Conservation (phyloP, 1,140 invertebrate genomes). For the Drosophila hydei region DNA sequence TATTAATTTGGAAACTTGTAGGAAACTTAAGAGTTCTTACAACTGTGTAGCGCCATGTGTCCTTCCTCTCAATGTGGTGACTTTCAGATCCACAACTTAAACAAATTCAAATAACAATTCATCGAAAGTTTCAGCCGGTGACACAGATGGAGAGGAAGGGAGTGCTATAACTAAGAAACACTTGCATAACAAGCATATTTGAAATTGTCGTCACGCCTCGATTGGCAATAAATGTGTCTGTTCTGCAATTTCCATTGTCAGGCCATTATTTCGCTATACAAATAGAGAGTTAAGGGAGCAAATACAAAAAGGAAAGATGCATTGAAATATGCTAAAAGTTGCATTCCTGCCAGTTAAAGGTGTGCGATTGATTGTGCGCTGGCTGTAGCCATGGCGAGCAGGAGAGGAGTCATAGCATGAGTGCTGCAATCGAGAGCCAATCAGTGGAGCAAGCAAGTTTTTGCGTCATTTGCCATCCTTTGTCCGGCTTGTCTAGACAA, state of each 20-base stretch:
- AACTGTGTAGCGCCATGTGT: conserved; percentile 29
- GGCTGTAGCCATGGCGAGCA: not conserved
- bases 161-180: not conserved
- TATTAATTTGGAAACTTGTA: conserved; percentile 46
- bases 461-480: not conserved
- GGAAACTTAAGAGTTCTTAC: not conserved
- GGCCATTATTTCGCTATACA: not conserved
- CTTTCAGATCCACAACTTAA: conserved; percentile 22
- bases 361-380: not conserved
- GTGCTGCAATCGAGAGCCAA: conserved; percentile 2
- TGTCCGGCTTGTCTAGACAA: conserved; percentile 36
- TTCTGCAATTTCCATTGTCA: not conserved
- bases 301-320: not conserved
- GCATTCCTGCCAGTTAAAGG: not conserved
- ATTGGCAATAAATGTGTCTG: conserved; percentile 20
- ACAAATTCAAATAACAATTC: conserved; percentile 60
- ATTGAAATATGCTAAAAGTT: conserved; percentile 7
- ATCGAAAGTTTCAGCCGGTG: conserved; percentile 53
- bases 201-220: conserved; percentile 21
- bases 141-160: not conserved
- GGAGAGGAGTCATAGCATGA: not conserved
- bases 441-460: conserved; percentile 14
- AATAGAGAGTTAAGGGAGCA: conserved; percentile 2
- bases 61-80: conserved; percentile 4
- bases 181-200: conserved; percentile 37